Base-by-base conservation (phyloP, 2,113 vertebrate genomes). In the Romanogobio albipinnatus region DNA sequence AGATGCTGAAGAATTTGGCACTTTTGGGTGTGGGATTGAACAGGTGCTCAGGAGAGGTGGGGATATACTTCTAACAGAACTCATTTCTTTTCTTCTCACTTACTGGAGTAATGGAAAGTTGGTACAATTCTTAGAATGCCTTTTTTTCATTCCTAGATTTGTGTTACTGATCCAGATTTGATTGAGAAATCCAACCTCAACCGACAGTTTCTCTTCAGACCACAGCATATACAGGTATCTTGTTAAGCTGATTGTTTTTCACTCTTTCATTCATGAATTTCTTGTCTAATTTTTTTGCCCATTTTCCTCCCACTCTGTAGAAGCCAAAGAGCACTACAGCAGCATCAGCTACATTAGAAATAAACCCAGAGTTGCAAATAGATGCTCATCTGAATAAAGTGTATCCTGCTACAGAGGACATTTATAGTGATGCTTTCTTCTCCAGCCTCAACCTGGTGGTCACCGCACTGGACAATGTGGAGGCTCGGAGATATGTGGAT, bases 181-280 rank as follows among this genome's bases (percentile, higher is more conserved):
- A 99, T 99, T 89, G 98, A 99, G 94, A 99, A 99, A 92, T 99
- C 98, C 56, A 99, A 99, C 91, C 94, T 99, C 87, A 99, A 99
- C 90, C 95, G 98, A 43, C 98, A 99, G 91, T 99, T 99, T 92
- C 96, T 99, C 59, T 99, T 99, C 90, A 96, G 98, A 92, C 96
- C 98, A 82, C 95, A 95, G 88, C 98, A 99, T 86, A 99, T 99
- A 93, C 98, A 98, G 96, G 98, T 99, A 90, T 15, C 6, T 29
- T 5, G 9, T 11, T 45, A 9, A 6, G 51, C 9, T 3, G 13
- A 14, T 75, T 0, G 3, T 5, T 43, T 19, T 22, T n/a, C 66
- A 43, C 17, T 22, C 17, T 68, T 36, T 14, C 5, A 5, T 53
- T 29, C 43, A 11, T 29, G 4, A 6, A 2, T 24, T 33, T 13